Evolutionary conservation across 2,113 vertebrate species (phyloP).

Genomic region (Brachypteracias leptosomus): DNA sequence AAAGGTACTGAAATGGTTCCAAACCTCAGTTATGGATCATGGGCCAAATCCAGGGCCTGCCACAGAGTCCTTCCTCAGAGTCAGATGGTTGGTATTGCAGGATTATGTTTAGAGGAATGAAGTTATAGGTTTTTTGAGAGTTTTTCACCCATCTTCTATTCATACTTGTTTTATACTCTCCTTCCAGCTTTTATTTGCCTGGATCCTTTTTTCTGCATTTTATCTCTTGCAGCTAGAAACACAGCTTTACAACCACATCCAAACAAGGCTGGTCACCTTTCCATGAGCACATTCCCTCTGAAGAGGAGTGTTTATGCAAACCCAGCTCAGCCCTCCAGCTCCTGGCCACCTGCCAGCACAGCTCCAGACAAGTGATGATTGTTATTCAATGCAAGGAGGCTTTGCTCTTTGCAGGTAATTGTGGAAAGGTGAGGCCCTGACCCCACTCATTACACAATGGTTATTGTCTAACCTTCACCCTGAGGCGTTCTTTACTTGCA

Average conservation of each 20-base stretch:
- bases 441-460: neutral
- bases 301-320: neutral
- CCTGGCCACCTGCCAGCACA: neutral
- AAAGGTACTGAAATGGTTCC: neutral
- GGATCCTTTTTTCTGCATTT: neutral
- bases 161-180: neutral
- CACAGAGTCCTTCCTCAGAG: neutral
- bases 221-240: neutral
- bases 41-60: neutral
- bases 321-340: neutral
- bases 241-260: neutral
- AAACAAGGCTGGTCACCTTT: neutral
- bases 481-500: neutral
- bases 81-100: neutral
- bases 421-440: conserved; percentile 1
- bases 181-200: neutral
- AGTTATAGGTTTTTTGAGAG: neutral
- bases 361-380: neutral
- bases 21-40: neutral
- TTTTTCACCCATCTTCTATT: neutral
- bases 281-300: rapidly evolving
- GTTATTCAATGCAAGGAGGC: neutral
- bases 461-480: neutral
- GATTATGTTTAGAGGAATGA: neutral
- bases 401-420: neutral